Base-by-base conservation (phyloP, 2,888 invertebrate genomes). In the Caenorhabditis sp. region DNA sequence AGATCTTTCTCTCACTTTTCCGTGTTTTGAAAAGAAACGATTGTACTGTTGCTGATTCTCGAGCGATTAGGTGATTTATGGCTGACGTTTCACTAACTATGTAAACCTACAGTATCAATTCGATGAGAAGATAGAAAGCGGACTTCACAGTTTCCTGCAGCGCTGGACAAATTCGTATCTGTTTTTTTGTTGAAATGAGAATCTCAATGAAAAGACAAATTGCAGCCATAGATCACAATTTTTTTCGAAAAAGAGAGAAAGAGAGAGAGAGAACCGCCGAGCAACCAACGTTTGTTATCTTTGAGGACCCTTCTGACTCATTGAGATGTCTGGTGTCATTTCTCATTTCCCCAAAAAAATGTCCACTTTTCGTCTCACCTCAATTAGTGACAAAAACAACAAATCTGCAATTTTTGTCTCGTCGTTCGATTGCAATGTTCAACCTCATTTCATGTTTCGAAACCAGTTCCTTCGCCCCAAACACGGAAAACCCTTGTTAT, bases 401-500 rank as follows among this genome's bases (percentile, higher is more conserved):
- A 43, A 50, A 58, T 50, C 68, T 68, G 68, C 35, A 68, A 58
- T 59, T 68, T 68, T 59, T 68, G 6, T 13, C 55, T 66, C 30
- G n/a, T n/a, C n/a, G 58, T 70, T 70, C 70, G 37, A 70, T 59
- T 52, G 59, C 43, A 45, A 59, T 70, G 70, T 70, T 70, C 70
- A 70, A 70, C 70, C 70, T 70, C 59, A 70, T 59, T 70, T 53
- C 20, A 70, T 70, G 70, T 70, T 59, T 70, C 58, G 43, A 70
- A 70, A 70, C 70, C 59, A 53, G 70, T 70, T 70, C 59, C 53
- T 20, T n/a, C n/a, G n/a, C n/a, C n/a, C n/a, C n/a, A n/a, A 43
- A 61, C 59, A 59, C 52, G 70, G 35, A 70, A 68, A 70, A 59
- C 70, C 70, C 59, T 70, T 70, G 70, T 70, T 70, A 59, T 70